phyloP scores from a whole-genome alignment of 2,797 vertebrate genomes.

The Acanthiza pusilla region DNA sequence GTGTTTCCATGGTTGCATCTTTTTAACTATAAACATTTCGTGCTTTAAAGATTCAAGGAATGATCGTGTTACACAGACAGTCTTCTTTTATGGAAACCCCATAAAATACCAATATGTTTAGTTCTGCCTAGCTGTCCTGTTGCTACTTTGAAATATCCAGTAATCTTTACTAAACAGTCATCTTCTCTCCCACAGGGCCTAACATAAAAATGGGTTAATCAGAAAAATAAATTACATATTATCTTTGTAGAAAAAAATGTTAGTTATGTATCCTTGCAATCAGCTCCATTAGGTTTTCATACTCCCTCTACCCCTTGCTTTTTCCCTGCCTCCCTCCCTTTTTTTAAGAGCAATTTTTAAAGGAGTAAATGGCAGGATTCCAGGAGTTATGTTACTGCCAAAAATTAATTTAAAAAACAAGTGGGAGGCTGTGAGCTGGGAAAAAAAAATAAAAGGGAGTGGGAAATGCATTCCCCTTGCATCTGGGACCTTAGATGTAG shows the following conservation, averaged over 20 bases:
- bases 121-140: neutral
- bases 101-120: neutral
- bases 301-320: neutral
- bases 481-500: neutral
- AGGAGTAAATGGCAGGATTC: constrained; percentile 29
- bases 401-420: constrained; percentile 44
- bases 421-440: neutral
- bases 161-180: neutral
- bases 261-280: neutral
- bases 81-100: neutral
- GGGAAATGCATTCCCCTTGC: neutral
- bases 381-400: constrained; percentile 37
- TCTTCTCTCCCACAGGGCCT: neutral
- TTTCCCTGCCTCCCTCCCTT: neutral
- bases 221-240: neutral
- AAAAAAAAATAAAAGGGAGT: neutral
- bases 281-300: neutral
- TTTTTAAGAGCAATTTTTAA: constrained; percentile 10
- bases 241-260: neutral
- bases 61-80: neutral
- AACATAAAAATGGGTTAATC: neutral
- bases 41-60: constrained; percentile 6
- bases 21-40: neutral
- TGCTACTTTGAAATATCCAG: neutral
- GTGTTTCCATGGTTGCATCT: neutral